Evolutionary conservation across 2,888 invertebrate genomes (phyloP).

Genomic region (Malthinus flaveolus): DNA sequence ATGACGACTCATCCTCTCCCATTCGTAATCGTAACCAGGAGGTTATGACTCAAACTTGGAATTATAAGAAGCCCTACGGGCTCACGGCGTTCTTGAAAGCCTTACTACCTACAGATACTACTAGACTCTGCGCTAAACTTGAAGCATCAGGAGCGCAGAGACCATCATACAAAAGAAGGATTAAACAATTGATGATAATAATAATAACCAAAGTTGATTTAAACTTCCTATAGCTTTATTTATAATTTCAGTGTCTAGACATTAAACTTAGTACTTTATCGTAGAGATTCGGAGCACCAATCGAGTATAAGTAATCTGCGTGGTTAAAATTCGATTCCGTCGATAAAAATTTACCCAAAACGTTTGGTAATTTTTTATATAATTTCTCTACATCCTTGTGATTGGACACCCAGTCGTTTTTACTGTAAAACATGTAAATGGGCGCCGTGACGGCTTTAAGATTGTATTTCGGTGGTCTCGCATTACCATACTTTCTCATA

Average conservation of each 20-base stretch:
- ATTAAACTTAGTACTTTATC: slow-evolving; percentile 29
- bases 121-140: no score
- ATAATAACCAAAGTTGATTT: no score
- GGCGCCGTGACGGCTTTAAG: slow-evolving; percentile 49
- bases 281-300: slow-evolving; percentile 50
- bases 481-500: slow-evolving; percentile 39
- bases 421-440: slow-evolving; percentile 53
- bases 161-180: no score
- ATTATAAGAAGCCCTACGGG: no score
- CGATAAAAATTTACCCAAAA: slow-evolving; percentile 57
- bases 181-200: no score
- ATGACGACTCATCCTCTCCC: no score
- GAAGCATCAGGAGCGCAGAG: no score
- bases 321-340: slow-evolving; percentile 59
- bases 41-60: no score
- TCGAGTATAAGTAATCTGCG: slow-evolving; percentile 62
- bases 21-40: no score
- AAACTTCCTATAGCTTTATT: background rate
- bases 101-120: no score
- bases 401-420: slow-evolving; percentile 56
- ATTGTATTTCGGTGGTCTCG: slow-evolving; percentile 50
- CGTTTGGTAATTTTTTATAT: slow-evolving; percentile 51
- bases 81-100: no score
- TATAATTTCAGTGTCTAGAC: slow-evolving; percentile 15
- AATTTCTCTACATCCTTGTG: slow-evolving; percentile 55